Conservation (phyloP, 2,797 vertebrate species). For the Oryzias dopingdopingensis region DNA sequence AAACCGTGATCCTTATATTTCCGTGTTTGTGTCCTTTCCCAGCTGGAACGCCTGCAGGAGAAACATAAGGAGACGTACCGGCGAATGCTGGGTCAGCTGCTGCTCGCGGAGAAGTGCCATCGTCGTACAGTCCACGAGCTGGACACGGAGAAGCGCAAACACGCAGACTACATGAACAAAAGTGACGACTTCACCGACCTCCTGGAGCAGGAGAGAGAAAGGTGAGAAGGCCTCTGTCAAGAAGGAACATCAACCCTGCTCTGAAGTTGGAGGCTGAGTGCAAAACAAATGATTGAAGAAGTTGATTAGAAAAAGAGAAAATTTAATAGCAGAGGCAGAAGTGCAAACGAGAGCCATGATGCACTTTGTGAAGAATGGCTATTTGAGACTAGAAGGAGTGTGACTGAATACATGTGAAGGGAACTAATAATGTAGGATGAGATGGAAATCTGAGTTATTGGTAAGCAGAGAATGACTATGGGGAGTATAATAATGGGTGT, state of each 20-base stretch:
- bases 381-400: constrained; percentile 9
- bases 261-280: no score
- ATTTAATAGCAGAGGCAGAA: no score
- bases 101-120: constrained; percentile 94
- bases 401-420: constrained; percentile 2
- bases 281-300: neutral
- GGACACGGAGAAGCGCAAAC: constrained; percentile 93
- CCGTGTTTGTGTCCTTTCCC: constrained; percentile 9
- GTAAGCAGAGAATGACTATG: neutral
- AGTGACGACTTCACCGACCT: constrained; percentile 99
- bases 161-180: constrained; percentile 98
- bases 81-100: constrained; percentile 94
- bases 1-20: no score
- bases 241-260: no score
- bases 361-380: constrained; percentile 27
- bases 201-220: constrained; percentile 95
- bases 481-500: constrained; percentile 29
- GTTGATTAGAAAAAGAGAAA: neutral
- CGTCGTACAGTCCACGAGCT: constrained; percentile 90
- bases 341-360: constrained; percentile 3
- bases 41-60: constrained; percentile 95
- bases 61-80: constrained; percentile 94
- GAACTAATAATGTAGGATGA: constrained; percentile 8
- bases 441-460: constrained; percentile 6
- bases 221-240: constrained; percentile 72